phyloP scores from a whole-genome alignment of 2,797 vertebrate species.

The Halcyon chelicuti region DNA sequence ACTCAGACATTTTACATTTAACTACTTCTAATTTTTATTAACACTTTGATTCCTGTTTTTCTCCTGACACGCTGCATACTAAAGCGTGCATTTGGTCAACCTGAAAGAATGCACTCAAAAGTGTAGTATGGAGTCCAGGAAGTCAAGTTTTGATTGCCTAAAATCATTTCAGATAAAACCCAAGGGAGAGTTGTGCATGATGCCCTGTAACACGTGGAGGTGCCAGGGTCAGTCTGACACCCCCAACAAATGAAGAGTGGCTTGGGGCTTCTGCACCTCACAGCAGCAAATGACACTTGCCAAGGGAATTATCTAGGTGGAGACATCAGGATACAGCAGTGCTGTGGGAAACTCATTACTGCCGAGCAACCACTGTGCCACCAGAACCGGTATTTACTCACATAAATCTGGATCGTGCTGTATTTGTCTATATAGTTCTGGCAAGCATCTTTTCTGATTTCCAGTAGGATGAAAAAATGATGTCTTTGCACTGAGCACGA shows the following conservation, averaged over 20 bases:
- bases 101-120: neutral
- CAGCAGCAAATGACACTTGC: neutral
- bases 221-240: neutral
- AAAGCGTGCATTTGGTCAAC: neutral
- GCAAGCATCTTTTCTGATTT: neutral
- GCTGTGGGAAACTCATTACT: neutral
- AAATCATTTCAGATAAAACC: neutral
- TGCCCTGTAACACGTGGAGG: neutral
- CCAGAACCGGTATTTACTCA: neutral
- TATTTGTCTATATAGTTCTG: neutral
- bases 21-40: neutral
- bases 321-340: neutral
- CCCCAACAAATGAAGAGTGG: neutral
- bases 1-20: neutral
- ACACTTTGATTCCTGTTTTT: neutral
- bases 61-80: neutral
- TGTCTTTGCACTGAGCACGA: neutral
- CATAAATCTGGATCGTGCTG: neutral
- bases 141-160: neutral
- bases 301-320: neutral
- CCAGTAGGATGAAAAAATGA: neutral
- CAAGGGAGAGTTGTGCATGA: accelerated
- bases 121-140: neutral
- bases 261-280: neutral
- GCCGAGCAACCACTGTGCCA: neutral